Evolutionary conservation across 2,113 vertebrate genomes (phyloP).

Genomic region (Numenius arquata): DNA sequence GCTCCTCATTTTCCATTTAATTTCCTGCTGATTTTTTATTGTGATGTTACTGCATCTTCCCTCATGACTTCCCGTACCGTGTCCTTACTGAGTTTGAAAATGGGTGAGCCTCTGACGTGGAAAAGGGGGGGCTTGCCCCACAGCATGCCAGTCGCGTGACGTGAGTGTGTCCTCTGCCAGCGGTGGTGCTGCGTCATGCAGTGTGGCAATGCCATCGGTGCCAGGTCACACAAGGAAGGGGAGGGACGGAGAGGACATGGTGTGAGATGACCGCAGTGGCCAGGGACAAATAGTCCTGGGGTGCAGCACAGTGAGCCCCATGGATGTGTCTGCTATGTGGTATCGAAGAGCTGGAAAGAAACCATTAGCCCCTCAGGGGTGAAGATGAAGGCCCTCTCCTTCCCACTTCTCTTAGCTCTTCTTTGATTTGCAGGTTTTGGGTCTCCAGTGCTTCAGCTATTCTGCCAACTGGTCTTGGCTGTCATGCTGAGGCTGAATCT

Average conservation of each 20-base stretch:
- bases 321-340: neutral
- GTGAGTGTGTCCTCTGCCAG: rapidly evolving
- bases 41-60: neutral
- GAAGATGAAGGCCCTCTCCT: neutral
- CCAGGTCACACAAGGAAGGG: neutral
- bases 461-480: neutral
- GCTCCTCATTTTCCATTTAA: neutral
- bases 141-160: rapidly evolving
- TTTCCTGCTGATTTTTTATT: neutral
- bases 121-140: neutral
- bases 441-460: neutral
- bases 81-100: neutral
- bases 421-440: neutral
- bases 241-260: neutral
- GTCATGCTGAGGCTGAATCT: neutral
- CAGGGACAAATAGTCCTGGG: neutral
- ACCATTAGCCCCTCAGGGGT: neutral
- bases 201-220: neutral
- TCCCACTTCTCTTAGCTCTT: neutral
- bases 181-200: rapidly evolving
- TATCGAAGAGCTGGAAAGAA: neutral
- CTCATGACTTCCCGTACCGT: rapidly evolving
- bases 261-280: neutral
- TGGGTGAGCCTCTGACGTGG: rapidly evolving
- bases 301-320: neutral